These are phyloP conservation scores for Cantharis rufa DNA, from an alignment of 2,888 invertebrate genomes.

Conservation along the genomic window DNA sequence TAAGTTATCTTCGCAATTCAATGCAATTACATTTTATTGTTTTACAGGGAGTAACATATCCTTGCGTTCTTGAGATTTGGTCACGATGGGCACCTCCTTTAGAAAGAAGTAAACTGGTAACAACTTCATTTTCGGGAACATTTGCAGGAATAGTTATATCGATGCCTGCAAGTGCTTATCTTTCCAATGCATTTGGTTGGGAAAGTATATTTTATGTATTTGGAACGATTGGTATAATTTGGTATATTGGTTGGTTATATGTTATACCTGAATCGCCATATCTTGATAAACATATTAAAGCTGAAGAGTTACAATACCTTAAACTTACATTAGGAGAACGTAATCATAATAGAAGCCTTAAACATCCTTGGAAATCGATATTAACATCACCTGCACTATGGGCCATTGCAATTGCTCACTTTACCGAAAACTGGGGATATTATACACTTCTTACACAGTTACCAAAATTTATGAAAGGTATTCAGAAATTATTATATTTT, in stretches of 20 bases:
- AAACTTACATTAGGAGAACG: constrained; percentile 62
- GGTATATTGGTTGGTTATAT: constrained; percentile 73
- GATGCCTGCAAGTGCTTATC: constrained; percentile 75
- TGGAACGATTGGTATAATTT: constrained; percentile 69
- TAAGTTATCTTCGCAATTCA: neutral
- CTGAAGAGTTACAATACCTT: constrained; percentile 75
- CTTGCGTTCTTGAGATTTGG: constrained; percentile 84
- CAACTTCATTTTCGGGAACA: constrained; percentile 83
- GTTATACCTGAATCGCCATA: constrained; percentile 76
- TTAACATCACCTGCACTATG: constrained; percentile 77
- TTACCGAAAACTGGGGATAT: constrained; percentile 90
- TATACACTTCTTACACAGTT: constrained; percentile 82
- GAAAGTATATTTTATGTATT: constrained; percentile 82
- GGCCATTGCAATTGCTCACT: constrained; percentile 82
- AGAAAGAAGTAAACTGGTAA: constrained; percentile 77
- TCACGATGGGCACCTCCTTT: constrained; percentile 80
- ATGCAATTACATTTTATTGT: neutral
- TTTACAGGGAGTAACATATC: constrained; percentile 72
- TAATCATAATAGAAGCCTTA: constrained; percentile 57
- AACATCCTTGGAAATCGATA: constrained; percentile 78
- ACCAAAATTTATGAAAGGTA: constrained; percentile 84
- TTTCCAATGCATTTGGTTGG: constrained; percentile 77
- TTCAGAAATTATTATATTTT: neutral
- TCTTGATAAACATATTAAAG: constrained; percentile 71
- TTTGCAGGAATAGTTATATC: constrained; percentile 84